Evolutionary conservation across 2,797 vertebrate species (phyloP).

Genomic region (Clamator glandarius): DNA sequence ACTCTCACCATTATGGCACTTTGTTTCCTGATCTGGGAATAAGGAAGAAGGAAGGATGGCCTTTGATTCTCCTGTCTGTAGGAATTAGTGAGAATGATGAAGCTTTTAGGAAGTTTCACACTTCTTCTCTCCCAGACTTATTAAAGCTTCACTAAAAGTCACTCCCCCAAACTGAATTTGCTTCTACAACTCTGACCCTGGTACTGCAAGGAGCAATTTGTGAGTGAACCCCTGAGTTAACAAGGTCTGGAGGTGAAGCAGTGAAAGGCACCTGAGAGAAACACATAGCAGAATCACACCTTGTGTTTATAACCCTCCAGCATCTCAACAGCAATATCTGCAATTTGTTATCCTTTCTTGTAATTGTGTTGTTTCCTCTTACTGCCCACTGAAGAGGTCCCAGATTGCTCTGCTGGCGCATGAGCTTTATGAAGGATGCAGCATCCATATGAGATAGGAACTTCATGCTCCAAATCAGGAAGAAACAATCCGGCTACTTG

Average conservation of each 20-base stretch:
- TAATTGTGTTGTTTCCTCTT: not conserved
- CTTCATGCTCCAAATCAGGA: not conserved
- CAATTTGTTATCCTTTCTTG: not conserved
- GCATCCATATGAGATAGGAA: not conserved
- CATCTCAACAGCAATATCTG: not conserved
- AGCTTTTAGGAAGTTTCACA: slow-evolving; percentile 9
- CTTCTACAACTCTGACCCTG: not conserved
- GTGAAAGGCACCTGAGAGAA: not conserved
- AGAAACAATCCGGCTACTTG: not conserved
- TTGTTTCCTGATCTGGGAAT: not conserved
- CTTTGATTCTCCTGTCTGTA: slow-evolving; percentile 6
- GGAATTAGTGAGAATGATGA: not conserved
- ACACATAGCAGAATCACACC: not conserved
- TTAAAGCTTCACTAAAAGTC: not conserved
- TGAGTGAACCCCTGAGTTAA: not conserved
- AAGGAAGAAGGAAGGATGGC: not conserved
- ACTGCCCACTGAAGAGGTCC: not conserved
- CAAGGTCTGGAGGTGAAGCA: not conserved
- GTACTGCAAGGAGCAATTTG: not conserved
- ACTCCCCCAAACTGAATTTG: not conserved
- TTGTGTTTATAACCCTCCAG: not conserved
- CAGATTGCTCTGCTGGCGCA: not conserved
- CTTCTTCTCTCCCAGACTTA: not conserved
- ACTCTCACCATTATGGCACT: not conserved
- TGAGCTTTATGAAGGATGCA: not conserved